Percentiles rank a stretch among this genome's conserved stretches.
phyloP scores from a whole-genome alignment of 1,140 invertebrate species.

The Chionoecetes opilio region DNA sequence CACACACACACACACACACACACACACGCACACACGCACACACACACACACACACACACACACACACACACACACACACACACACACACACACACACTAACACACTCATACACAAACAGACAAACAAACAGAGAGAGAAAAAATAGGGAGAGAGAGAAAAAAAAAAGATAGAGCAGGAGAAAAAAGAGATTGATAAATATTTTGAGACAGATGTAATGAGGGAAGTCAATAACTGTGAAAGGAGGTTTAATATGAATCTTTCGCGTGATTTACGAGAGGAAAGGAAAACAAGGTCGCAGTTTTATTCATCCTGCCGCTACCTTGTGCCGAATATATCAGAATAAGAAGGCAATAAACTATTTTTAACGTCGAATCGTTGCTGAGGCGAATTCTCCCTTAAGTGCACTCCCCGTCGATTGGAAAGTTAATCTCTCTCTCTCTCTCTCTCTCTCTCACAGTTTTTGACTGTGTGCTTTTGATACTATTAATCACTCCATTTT shows the following conservation, averaged over 20 bases:
- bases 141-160: neutral
- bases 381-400: neutral
- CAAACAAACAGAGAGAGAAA: no score
- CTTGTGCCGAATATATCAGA: neutral
- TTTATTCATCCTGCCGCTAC: neutral
- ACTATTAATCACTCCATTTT: no score
- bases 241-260: neutral
- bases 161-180: neutral
- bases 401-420: no score
- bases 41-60: no score
- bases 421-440: no score
- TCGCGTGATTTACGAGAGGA: neutral
- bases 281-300: neutral
- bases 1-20: no score
- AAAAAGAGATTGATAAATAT: neutral
- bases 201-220: constrained; percentile 34
- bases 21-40: no score
- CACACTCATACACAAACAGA: no score
- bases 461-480: no score
- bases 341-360: neutral
- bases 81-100: no score
- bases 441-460: no score
- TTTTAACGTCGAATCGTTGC: neutral
- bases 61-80: no score
- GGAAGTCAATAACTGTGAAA: neutral